phyloP scores from a whole-genome alignment of 2,797 vertebrate species.

The Spinibarbus caldwelli region DNA sequence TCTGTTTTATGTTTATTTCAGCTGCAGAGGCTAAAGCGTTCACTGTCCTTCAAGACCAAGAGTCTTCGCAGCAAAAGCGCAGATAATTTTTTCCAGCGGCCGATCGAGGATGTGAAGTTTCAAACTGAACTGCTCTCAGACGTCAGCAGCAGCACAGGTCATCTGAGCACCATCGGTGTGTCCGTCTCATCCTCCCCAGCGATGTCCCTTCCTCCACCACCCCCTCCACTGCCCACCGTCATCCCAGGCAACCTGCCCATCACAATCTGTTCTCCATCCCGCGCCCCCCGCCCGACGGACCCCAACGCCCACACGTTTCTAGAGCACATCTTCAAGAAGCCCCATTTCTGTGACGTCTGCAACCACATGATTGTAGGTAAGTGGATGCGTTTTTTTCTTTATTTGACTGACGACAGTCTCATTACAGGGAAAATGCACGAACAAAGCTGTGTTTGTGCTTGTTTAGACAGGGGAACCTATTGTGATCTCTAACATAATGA shows the following conservation, averaged over 20 bases:
- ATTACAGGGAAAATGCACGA: neutral
- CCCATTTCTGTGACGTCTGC: slow-evolving; percentile 98
- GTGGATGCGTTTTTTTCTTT: slow-evolving; percentile 56
- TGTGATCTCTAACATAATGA: slow-evolving; percentile 22
- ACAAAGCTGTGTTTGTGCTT: slow-evolving; percentile 10
- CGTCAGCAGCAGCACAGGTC: slow-evolving; percentile 85
- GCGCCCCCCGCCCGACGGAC: slow-evolving; percentile 80
- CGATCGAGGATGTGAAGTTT: slow-evolving; percentile 84
- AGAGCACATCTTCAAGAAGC: slow-evolving; percentile 98
- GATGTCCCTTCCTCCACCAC: slow-evolving; percentile 65
- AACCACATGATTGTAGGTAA: slow-evolving; percentile 99
- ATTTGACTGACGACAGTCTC: neutral
- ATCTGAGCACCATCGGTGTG: slow-evolving; percentile 80
- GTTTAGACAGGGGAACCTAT: neutral
- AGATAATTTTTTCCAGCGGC: slow-evolving; percentile 95
- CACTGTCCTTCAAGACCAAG: slow-evolving; percentile 98
- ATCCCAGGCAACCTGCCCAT: slow-evolving; percentile 78
- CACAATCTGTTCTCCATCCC: slow-evolving; percentile 82
- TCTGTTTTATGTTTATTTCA: slow-evolving; percentile 65
- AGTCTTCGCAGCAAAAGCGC: slow-evolving; percentile 97
- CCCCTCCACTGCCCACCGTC: slow-evolving; percentile 76
- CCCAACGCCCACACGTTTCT: slow-evolving; percentile 90
- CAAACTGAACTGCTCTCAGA: slow-evolving; percentile 84
- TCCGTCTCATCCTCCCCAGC: slow-evolving; percentile 71
- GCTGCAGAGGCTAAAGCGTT: slow-evolving; percentile 96